These are phyloP conservation scores for Ametastegia equiseti DNA, from an alignment of 2,888 invertebrate species.

Conservation along the genomic window DNA sequence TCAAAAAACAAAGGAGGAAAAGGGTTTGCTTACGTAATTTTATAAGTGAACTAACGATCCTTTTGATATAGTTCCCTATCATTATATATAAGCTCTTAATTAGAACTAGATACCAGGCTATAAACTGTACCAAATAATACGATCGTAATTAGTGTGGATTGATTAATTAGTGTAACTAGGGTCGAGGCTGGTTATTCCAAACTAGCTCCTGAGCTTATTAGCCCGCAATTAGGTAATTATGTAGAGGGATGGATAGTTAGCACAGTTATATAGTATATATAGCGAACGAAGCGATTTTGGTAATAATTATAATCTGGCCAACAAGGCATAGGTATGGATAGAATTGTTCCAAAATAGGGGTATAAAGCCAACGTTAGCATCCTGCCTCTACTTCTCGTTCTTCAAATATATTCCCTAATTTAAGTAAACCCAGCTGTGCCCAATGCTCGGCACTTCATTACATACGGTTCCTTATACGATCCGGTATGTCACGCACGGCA, in stretches of 20 bases:
- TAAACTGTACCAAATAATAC: neutral
- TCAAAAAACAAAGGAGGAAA: too few species aligned
- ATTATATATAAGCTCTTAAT: neutral
- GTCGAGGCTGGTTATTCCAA: constrained; percentile 15
- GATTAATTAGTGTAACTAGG: constrained; percentile 7
- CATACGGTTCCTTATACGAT: constrained; percentile 16
- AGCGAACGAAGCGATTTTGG: neutral
- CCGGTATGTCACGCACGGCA: constrained; percentile 26
- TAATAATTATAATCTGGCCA: neutral
- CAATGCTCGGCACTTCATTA: constrained; percentile 33
- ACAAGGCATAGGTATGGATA: neutral
- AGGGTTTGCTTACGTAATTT: too few species aligned
- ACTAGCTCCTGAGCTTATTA: constrained; percentile 15
- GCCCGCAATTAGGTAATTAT: constrained; percentile 13
- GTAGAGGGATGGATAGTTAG: neutral
- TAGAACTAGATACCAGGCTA: neutral
- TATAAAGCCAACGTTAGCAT: neutral
- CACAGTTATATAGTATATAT: too few species aligned
- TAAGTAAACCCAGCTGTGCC: constrained; percentile 11
- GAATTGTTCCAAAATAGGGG: neutral
- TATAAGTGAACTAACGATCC: too few species aligned
- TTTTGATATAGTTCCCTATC: too few species aligned
- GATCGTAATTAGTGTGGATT: neutral
- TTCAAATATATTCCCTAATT: neutral
- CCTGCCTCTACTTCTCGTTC: neutral